phyloP scores from a whole-genome alignment of 2,797 vertebrate genomes.

The Petrocephalus sullivani region DNA sequence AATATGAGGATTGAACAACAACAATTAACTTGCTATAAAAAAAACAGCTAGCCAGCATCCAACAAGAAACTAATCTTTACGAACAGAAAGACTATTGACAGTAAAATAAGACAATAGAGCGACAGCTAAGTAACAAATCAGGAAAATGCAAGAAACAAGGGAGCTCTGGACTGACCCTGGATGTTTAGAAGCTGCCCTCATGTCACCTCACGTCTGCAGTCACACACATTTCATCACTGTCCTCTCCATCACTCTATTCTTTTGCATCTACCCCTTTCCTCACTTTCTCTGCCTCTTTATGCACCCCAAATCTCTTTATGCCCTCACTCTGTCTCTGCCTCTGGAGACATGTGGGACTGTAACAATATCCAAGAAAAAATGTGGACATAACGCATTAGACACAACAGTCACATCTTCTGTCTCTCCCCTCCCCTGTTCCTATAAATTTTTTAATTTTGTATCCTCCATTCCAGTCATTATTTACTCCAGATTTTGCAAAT shows the following conservation, averaged over 20 bases:
- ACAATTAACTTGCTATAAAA: background rate
- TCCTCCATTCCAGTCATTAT: background rate
- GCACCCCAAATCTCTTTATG: conserved; percentile 40
- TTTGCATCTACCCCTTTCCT: conserved; percentile 56
- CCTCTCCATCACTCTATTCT: conserved; percentile 58
- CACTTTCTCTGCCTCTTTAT: conserved; percentile 45
- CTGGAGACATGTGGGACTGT: conserved; percentile 48
- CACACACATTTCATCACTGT: conserved; percentile 66
- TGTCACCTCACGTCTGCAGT: conserved; percentile 55
- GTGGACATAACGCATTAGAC: background rate
- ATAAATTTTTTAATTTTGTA: background rate
- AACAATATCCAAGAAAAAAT: conserved; percentile 44
- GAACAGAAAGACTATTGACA: background rate
- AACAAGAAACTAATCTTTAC: background rate
- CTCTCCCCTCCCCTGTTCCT: background rate
- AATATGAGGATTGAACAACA: background rate
- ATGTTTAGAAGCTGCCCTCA: conserved; percentile 38
- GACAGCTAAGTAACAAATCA: background rate
- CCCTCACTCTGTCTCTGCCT: conserved; percentile 40
- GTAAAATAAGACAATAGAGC: background rate
- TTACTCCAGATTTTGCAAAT: background rate
- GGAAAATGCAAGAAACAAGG: background rate
- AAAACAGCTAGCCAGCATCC: background rate
- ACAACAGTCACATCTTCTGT: background rate
- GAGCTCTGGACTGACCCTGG: background rate